Base-by-base conservation (phyloP, 2,797 vertebrate genomes). In the Chaenodraco wilsoni region DNA sequence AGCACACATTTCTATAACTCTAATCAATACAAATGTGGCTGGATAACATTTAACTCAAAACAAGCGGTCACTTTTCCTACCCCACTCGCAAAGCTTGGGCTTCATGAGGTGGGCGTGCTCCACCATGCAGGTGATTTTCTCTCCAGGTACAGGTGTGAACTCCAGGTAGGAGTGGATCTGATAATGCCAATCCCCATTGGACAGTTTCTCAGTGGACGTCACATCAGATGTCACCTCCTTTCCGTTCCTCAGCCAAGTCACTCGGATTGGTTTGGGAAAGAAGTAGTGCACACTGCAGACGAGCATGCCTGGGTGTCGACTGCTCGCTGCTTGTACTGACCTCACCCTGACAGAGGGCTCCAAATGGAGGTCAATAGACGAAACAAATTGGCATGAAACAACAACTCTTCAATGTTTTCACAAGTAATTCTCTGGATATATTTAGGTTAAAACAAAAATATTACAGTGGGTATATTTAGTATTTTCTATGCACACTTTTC, bases 141-240 rank as follows among this genome's bases (percentile, higher is more conserved):
- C 93, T 70, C 89, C 87, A 49, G 48, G 9, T 79, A 3, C 77
- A 17, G 94, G 93, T 9, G 83, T 87, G 15, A 84, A 85, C 54
- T 94, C 90, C 82, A 95, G 84, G n/a, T n/a, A 6, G 8, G 93
- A 91, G 64, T 93, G 69, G 0, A 88, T 84, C 88, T 95, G 95
- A 61, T 95, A 94, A 0, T 91, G 89, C 93, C 94, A 95, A 65
- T 95, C 91, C 37, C 93, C 94, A 49, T 88, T 84, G 55, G 92
- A 19, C 79, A 94, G 66, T 19, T 86, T 74, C 0, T 81, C 84
- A 4, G 75, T 87, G 46, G 67, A 73, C 0, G 40, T 83, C 72
- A 87, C 74, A 48, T 76, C 81, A 9, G 88, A 74, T 3, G 65
- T 45, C 16, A 90, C 13, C 3, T 57, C 33, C 8, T 78, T 9